Evolutionary conservation across 2,888 invertebrate genomes (phyloP), one percentile per base, ranked within the genome.

Genomic region (Eulithis testata): DNA sequence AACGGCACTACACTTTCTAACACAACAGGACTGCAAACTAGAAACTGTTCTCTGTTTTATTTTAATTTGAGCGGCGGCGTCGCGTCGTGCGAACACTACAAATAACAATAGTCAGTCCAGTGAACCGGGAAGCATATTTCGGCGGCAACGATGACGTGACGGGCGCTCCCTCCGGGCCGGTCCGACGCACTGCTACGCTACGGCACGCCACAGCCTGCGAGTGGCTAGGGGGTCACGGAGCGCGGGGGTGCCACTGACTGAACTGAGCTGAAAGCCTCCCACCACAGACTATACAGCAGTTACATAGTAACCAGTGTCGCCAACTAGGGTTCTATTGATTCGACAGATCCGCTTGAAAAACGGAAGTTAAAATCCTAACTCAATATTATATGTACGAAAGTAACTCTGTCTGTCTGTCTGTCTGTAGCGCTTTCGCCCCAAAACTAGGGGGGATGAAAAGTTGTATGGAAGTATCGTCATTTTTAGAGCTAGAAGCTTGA

Each of bases 111-210:
- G 55, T 59, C 40, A 62, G 71, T 63, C 52, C 69, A 72, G 59
- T 73, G 73, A 73, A 72, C 73, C 72, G 66, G 66, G 73, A 73
- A 70, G 60, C 63, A 60, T 50, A 55, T 61, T 64, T 66, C 61
- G 27, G 37, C 31, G 14, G 37, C 51, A 40, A 21, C 37, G 51
- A 50, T 14, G 51, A 49, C 60, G 27, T 4, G 14, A 49, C 60
- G 51, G 45, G 63, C 57, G 67, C n/a, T 45, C 44, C 53, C 60
- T 53, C 37, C 53, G 63, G 11, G 60, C 44, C 5, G 50, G 49
- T 45, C 31, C 57, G 69, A 68, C 72, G 68, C 72, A 72, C 74
- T 70, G 67, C 60, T 21, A 54, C 58, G 50, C 12, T n/a, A 5
- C n/a, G 47, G 9, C 14, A 47, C 68, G 67, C 60, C 36, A 54